Base-by-base conservation (phyloP, 2,888 invertebrate genomes). In the Latheticus oryzae region DNA sequence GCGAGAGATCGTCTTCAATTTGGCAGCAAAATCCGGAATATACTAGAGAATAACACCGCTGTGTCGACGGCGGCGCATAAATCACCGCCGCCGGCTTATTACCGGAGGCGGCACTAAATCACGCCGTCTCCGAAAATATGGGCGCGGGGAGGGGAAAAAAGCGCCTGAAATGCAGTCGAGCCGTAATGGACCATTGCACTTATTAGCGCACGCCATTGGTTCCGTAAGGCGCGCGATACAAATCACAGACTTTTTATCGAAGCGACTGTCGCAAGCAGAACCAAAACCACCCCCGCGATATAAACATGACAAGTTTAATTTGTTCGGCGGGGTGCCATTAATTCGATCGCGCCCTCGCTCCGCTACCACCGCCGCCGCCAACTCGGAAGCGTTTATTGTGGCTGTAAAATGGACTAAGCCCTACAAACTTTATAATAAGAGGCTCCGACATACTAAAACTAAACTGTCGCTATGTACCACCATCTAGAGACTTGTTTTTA, bases 1-100 rank as follows among this genome's bases (percentile, higher is more conserved):
- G 73, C 73, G 72, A 75, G 76, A 75, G 76, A 77, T 78, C 76
- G 76, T 77, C 78, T 77, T 75, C 77, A 77, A 78, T 78, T 78
- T 77, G 78, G 77, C 76, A 76, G 74, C 76, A 75, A 76, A 77
- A 76, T 76, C 76, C 75, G 71, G 71, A 72, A 71, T 69, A 72
- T 71, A 67, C 70, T 68, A 66, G 68, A 67, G 70, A 75, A 72
- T 70, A 72, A 68, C 69, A 70, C 67, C 65, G 68, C 68, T 63
- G 61, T 57, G 68, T 56, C 63, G 66, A 65, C 65, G 58, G 59
- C 60, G 59, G 47, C 56, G 66, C 62, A 71, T 71, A 70, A 71
- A 70, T 70, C 67, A 65, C 62, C 63, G 62, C 54, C 59, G 47
- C 56, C 62, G 58, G 63, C 64, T 63, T 63, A 64, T 66, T 64